Conservation (phyloP, 1,140 invertebrate genomes). For the Cyrtorhinus lividipennis region DNA sequence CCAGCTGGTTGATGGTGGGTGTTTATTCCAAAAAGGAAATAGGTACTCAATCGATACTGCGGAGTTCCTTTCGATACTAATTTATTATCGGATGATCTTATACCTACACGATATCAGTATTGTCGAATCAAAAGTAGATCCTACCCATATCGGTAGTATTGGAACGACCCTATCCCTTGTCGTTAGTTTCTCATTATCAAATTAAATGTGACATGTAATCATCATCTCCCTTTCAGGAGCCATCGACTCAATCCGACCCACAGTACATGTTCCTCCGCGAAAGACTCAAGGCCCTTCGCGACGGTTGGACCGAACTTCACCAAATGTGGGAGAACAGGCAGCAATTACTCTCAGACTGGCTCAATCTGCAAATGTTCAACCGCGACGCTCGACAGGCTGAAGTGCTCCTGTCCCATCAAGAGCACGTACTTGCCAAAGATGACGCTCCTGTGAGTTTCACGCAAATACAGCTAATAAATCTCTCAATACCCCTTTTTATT, state of each 20-base stretch:
- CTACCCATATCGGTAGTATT: no score
- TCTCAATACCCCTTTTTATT: neutral
- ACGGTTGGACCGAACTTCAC: constrained; percentile 96
- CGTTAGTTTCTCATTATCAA: no score
- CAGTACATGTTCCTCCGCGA: constrained; percentile 98
- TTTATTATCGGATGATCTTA: no score
- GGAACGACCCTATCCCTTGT: no score
- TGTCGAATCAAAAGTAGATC: no score
- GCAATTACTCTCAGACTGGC: constrained; percentile 81
- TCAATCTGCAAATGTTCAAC: constrained; percentile 90
- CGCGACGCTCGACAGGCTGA: constrained; percentile 95
- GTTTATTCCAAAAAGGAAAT: no score
- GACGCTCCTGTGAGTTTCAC: constrained; percentile 70
- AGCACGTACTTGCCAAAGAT: constrained; percentile 86
- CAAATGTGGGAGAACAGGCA: constrained; percentile 99
- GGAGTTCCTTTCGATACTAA: no score
- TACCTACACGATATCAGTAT: no score
- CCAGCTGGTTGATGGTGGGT: no score
- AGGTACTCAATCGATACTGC: no score
- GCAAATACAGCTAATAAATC: neutral
- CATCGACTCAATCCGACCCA: constrained; percentile 77
- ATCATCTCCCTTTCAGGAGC: constrained; percentile 40
- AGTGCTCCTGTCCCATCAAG: constrained; percentile 93
- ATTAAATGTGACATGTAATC: no score
- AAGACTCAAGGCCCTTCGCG: constrained; percentile 88